Evolutionary conservation across 30 jellyfish, hydroid and myxozoan genomes (phyloP).

Genomic region (Phacellophora camtschatica): DNA sequence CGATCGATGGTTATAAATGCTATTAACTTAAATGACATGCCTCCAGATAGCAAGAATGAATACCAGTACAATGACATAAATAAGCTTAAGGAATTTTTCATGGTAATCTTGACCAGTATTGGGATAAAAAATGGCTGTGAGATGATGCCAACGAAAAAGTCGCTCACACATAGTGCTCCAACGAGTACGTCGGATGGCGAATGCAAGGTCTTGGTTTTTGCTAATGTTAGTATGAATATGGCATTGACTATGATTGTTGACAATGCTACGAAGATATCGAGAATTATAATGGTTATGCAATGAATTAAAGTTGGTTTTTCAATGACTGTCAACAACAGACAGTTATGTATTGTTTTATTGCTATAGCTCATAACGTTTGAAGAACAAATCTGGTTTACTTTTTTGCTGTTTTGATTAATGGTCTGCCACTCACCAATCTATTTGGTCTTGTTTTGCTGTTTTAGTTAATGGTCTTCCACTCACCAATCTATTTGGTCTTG

Average conservation of each 20-base stretch:
- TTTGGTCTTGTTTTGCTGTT: no score
- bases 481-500: no score
- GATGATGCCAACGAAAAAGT: conserved; percentile 14
- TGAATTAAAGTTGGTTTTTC: not conserved
- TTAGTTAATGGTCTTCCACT: no score
- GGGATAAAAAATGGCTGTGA: conserved; percentile 8
- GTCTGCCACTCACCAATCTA: no score
- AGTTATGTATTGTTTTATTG: not conserved
- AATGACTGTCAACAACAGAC: not conserved
- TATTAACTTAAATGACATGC: conserved; percentile 10
- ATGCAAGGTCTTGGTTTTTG: not conserved
- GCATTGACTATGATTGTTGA: conserved; percentile 17
- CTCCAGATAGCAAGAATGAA: not conserved
- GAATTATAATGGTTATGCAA: not conserved
- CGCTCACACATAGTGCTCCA: conserved; percentile 26
- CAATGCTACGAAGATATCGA: conserved; percentile 1
- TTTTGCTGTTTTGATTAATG: no score
- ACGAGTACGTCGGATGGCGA: conserved; percentile 2
- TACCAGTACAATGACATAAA: not conserved
- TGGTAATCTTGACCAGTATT: not conserved
- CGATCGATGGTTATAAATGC: conserved; percentile 12
- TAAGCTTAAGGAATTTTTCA: not conserved
- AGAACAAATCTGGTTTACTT: no score
- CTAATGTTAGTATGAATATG: not conserved
- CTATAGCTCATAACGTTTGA: not conserved